Percentiles rank a stretch among this genome's conserved stretches.
Conservation (phyloP, 30 jellyfish, hydroid and myxozoan genomes). For the Pseudorhiza aurosa region DNA sequence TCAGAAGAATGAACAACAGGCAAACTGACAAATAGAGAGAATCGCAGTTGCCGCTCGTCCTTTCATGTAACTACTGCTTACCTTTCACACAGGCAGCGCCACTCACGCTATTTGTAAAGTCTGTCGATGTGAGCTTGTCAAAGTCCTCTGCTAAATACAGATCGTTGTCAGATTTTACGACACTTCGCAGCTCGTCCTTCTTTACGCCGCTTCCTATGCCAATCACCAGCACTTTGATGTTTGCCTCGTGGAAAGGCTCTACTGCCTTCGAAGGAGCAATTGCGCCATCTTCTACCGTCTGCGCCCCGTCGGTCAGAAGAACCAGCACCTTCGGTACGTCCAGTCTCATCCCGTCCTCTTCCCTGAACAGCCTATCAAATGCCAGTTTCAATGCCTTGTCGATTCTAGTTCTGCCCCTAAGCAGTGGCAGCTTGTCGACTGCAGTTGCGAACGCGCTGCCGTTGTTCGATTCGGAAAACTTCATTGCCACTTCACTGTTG, state of each 20-base stretch:
- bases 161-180: conserved; percentile 40
- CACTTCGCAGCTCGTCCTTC: conserved; percentile 15
- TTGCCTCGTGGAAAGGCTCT: conserved; percentile 52
- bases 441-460: conserved; percentile 24
- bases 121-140: conserved; percentile 36
- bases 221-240: conserved; percentile 44
- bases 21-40: no score
- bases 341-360: conserved; percentile 53
- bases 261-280: conserved; percentile 41
- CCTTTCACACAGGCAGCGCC: conserved; percentile 62
- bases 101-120: conserved; percentile 9
- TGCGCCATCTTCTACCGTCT: conserved; percentile 36
- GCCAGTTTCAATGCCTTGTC: conserved; percentile 62
- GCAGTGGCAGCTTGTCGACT: conserved; percentile 57
- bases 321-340: conserved; percentile 64
- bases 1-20: no score
- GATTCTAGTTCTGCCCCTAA: conserved; percentile 47
- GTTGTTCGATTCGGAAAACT: conserved; percentile 39
- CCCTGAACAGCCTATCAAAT: conserved; percentile 33
- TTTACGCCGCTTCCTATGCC: conserved; percentile 57
- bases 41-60: no score
- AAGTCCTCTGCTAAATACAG: conserved; percentile 39
- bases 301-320: conserved; percentile 62
- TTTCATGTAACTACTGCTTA: conserved; percentile 18
- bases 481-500: conserved; percentile 34